These are phyloP conservation scores for Xylota sylvarum DNA, from an alignment of 2,888 invertebrate genomes.

Conservation along the genomic window DNA sequence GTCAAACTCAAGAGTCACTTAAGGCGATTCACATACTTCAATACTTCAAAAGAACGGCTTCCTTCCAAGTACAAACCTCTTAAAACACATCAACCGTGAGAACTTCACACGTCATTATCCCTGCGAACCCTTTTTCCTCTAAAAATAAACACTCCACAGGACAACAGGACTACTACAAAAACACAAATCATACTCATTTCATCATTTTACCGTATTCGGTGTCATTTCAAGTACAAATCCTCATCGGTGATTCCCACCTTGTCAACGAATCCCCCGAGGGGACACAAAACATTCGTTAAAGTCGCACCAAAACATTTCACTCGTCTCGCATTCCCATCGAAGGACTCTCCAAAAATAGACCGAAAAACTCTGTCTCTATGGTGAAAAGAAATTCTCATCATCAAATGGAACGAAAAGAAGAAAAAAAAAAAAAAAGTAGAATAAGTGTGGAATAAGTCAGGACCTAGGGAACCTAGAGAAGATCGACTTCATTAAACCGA, in stretches of 20 bases:
- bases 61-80: background rate
- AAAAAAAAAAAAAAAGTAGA: too few relatives aligned
- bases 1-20: background rate
- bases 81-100: constrained; percentile 57
- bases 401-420: constrained; percentile 39
- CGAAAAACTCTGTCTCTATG: constrained; percentile 1
- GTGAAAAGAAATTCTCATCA: constrained; percentile 60
- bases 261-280: constrained; percentile 59
- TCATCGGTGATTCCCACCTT: constrained; percentile 67
- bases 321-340: constrained; percentile 35
- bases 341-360: constrained; percentile 50
- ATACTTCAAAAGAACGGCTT: background rate
- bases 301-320: constrained; percentile 1
- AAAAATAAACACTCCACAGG: constrained; percentile 66
- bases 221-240: constrained; percentile 47
- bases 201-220: constrained; percentile 10
- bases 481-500: constrained; percentile 74
- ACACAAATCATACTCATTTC: constrained; percentile 50
- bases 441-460: background rate
- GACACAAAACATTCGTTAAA: constrained; percentile 47
- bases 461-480: background rate
- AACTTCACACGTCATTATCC: constrained; percentile 63
- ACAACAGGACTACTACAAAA: constrained; percentile 15
- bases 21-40: background rate
- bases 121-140: constrained; percentile 53